A percentile compares a stretch with the other conserved stretches of the same genome.
These are phyloP conservation scores for fruit fly (Drosophila melanogaster) DNA, from an alignment of 1,140 invertebrate genomes.

Conservation along the genomic window DNA sequence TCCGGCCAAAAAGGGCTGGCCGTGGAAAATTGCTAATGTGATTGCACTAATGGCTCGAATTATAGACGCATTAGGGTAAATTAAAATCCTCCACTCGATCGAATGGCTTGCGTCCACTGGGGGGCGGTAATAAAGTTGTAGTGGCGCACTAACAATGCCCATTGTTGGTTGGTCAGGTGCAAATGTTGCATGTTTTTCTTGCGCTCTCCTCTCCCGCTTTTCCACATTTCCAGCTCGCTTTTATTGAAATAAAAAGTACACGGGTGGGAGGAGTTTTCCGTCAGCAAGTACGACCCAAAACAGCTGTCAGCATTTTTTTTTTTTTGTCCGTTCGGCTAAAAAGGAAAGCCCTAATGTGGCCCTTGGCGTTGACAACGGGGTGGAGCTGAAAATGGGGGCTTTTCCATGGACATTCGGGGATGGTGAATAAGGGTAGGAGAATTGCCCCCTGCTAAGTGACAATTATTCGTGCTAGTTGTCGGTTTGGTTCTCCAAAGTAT, in stretches of 20 bases:
- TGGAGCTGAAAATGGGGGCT: constrained; percentile 14
- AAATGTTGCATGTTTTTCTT: constrained; percentile 52
- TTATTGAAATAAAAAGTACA: constrained; percentile 35
- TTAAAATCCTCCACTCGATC: constrained; percentile 76
- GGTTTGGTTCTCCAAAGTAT: constrained; percentile 32
- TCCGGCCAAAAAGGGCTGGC: constrained; percentile 56
- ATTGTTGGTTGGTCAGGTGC: constrained; percentile 69
- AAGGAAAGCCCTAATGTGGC: constrained; percentile 10
- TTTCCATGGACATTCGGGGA: background rate
- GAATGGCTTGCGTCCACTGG: constrained; percentile 1
- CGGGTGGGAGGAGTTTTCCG: background rate
- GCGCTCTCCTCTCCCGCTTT: background rate
- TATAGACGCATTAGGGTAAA: constrained; percentile 84
- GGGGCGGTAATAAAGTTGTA: constrained; percentile 68
- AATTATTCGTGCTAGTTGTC: constrained; percentile 40
- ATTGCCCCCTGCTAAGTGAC: constrained; percentile 35
- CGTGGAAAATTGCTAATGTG: constrained; percentile 77
- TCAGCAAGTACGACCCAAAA: constrained; percentile 38
- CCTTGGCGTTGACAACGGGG: constrained; percentile 49
- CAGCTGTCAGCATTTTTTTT: constrained; percentile 74
- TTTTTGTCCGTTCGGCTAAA: constrained; percentile 22
- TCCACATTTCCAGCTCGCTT: background rate
- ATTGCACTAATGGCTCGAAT: constrained; percentile 83
- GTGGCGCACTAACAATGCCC: constrained; percentile 58
- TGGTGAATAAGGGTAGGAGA: background rate